Evolutionary conservation across 2,888 invertebrate genomes (phyloP).

Genomic region (Germaria angustata): DNA sequence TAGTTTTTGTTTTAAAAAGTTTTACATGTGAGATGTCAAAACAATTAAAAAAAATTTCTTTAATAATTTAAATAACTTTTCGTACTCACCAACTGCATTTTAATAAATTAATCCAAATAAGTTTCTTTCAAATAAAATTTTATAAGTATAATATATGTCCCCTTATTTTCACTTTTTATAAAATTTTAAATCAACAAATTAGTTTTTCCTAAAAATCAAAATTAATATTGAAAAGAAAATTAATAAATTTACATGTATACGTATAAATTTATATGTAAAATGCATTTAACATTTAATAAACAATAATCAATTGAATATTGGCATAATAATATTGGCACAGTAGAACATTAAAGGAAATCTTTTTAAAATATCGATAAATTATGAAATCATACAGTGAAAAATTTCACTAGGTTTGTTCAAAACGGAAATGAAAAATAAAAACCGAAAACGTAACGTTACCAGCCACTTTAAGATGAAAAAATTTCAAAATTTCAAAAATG

Average conservation of each 20-base stretch:
- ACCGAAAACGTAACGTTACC: conserved; percentile 43
- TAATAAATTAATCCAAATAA: conserved; percentile 52
- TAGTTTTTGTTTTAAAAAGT: too few relatives aligned
- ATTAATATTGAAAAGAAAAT: background rate
- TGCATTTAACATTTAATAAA: background rate
- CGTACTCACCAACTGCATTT: conserved; percentile 65
- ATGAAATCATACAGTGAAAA: background rate
- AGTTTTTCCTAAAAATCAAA: conserved; percentile 45
- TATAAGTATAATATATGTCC: conserved; percentile 1
- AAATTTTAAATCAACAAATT: conserved; percentile 5
- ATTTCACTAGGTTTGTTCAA: background rate
- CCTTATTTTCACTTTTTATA: conserved; percentile 16
- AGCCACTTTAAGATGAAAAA: conserved; percentile 38
- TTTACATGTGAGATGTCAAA: too few relatives aligned
- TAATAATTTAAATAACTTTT: too few relatives aligned
- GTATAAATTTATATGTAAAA: background rate
- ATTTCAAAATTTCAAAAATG: background rate
- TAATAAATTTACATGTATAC: background rate
- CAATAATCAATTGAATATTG: conserved; percentile 13
- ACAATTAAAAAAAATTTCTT: too few relatives aligned
- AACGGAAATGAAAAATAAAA: background rate
- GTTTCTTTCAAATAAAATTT: background rate
- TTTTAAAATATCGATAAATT: background rate
- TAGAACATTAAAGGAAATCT: conserved; percentile 27
- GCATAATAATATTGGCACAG: background rate